A percentile compares a stretch with the other conserved stretches of the same genome.
Conservation (phyloP, 2,797 vertebrate genomes). For the Salmo trutta region DNA sequence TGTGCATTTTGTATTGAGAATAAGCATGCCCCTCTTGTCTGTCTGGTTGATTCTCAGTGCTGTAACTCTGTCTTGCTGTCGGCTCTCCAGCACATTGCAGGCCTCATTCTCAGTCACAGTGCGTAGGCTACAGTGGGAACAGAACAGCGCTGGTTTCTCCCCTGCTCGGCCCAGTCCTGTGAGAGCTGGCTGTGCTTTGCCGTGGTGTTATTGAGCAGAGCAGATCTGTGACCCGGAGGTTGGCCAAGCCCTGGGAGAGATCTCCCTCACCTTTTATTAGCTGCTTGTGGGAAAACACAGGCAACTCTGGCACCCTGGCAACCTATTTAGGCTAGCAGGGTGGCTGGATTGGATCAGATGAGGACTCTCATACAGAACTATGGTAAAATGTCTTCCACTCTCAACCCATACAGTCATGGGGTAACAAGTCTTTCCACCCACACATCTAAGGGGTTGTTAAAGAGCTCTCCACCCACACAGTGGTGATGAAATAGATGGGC, state of each 20-base stretch:
- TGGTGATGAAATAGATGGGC: conserved; percentile 24
- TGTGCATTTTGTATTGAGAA: not conserved
- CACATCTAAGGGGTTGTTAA: not conserved
- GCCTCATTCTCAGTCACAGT: conserved; percentile 37
- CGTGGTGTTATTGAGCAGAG: conserved; percentile 51
- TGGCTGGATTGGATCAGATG: conserved; percentile 23
- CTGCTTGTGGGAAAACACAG: conserved; percentile 63
- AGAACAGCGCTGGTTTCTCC: conserved; percentile 9
- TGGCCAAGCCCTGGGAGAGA: conserved; percentile 50
- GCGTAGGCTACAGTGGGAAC: conserved; percentile 29
- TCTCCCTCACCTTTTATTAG: conserved; percentile 63
- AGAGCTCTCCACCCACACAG: not conserved
- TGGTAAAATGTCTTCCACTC: conserved; percentile 6
- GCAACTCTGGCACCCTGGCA: conserved; percentile 41
- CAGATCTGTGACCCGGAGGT: conserved; percentile 46
- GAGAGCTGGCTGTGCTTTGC: conserved; percentile 25
- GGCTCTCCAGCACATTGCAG: conserved; percentile 12
- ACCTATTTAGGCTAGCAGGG: conserved; percentile 26
- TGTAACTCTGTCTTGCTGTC: conserved; percentile 18
- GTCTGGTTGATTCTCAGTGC: conserved; percentile 1
- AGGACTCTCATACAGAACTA: not conserved
- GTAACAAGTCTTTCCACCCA: conserved; percentile 7
- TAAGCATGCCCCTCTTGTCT: not conserved
- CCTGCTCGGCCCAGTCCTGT: conserved; percentile 12
- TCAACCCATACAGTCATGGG: not conserved